Conservation (phyloP, 2,797 vertebrate genomes). For the Ctenopoma multispine region DNA sequence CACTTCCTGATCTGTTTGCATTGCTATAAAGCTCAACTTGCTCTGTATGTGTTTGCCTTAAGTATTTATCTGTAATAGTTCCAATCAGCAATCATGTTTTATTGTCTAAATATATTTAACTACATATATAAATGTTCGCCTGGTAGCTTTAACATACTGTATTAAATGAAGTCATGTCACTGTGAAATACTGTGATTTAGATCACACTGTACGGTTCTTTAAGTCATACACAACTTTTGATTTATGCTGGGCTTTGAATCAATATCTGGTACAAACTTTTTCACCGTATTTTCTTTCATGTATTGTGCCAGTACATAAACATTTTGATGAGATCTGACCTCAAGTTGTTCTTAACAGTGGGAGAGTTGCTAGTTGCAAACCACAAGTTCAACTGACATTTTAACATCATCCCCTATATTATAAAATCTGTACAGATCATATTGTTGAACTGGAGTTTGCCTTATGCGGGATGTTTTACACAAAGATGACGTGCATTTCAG, state of each 20-base stretch:
- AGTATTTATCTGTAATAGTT: neutral
- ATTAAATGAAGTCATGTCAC: neutral
- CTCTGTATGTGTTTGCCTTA: neutral
- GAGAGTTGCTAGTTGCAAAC: neutral
- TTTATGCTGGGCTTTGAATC: too few relatives aligned
- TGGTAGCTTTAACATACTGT: neutral
- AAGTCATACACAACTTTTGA: too few relatives aligned
- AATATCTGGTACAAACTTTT: too few relatives aligned
- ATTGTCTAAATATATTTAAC: neutral
- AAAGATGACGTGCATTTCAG: slow-evolving; percentile 38
- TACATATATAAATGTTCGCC: too few relatives aligned
- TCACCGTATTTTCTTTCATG: neutral
- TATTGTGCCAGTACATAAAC: fast-evolving
- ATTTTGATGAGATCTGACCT: neutral
- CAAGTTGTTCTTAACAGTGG: neutral
- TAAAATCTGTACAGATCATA: slow-evolving; percentile 5
- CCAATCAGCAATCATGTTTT: neutral
- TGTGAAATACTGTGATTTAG: neutral
- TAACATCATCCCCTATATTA: slow-evolving; percentile 1
- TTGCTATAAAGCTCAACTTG: neutral
- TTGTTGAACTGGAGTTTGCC: slow-evolving; percentile 40
- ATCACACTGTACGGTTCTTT: too few relatives aligned
- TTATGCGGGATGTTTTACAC: slow-evolving; percentile 21
- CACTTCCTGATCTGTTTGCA: neutral
- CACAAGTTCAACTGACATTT: slow-evolving; percentile 11